Percentiles rank a stretch among this genome's conserved stretches.
These are phyloP conservation scores for Norana najaformis DNA, from an alignment of 2,888 invertebrate species.

Conservation along the genomic window DNA sequence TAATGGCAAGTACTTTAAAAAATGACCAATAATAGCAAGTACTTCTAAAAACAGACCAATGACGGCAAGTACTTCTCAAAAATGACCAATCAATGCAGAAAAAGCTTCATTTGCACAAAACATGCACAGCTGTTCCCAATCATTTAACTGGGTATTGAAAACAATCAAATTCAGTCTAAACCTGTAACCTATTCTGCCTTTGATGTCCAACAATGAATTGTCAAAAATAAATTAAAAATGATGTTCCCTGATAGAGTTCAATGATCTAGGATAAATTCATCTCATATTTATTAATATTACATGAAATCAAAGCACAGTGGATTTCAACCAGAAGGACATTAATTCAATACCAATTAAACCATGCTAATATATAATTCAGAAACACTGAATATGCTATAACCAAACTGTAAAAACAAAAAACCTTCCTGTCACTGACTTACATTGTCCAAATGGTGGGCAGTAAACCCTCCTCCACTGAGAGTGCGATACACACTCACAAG, in stretches of 20 bases:
- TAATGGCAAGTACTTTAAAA: too few species aligned
- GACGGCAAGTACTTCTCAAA: background rate
- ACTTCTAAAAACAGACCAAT: too few species aligned
- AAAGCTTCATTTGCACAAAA: background rate
- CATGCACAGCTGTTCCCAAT: too few species aligned
- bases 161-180: background rate
- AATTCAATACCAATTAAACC: background rate
- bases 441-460: conserved; percentile 29
- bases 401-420: too few species aligned
- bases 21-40: too few species aligned
- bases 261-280: background rate
- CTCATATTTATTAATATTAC: too few species aligned
- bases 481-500: background rate
- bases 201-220: background rate
- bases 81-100: background rate
- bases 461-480: conserved; percentile 30
- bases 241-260: too few species aligned
- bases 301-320: too few species aligned
- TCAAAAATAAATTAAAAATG: background rate
- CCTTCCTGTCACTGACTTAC: conserved; percentile 15
- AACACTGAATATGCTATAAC: background rate
- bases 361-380: background rate
- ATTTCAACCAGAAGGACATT: background rate
- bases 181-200: too few species aligned
- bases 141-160: background rate